phyloP scores from a whole-genome alignment of 2,797 vertebrate species.

The Anguilla obscura region DNA sequence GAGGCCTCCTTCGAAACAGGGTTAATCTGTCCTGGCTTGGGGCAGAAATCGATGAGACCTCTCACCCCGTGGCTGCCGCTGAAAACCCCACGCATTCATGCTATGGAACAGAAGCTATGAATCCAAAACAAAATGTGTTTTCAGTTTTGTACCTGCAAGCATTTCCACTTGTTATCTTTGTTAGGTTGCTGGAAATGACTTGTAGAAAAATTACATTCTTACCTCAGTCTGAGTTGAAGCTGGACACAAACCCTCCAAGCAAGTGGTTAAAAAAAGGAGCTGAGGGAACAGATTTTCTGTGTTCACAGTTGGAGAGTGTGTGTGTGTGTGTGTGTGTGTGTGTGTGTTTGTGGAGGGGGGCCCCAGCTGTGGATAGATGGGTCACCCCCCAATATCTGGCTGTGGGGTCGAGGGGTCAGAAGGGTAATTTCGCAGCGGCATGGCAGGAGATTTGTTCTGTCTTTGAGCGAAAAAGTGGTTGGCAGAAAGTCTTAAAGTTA shows the following conservation, averaged over 20 bases:
- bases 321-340: not conserved
- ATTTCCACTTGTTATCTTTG: conserved; percentile 27
- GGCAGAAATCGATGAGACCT: not conserved
- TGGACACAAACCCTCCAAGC: not conserved
- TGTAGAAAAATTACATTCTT: not conserved
- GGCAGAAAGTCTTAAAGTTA: not conserved
- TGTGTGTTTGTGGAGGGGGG: no score
- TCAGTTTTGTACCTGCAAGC: not conserved
- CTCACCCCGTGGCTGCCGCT: conserved; percentile 12
- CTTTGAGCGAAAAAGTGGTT: not conserved
- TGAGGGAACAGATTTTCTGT: not conserved
- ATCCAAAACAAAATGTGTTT: not conserved
- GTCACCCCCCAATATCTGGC: not conserved
- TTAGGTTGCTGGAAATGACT: conserved; percentile 22
- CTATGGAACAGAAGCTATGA: conserved; percentile 21
- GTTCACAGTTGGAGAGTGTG: conserved; percentile 11
- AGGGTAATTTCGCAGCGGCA: no score
- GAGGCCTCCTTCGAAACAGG: not conserved
- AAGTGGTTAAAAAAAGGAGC: not conserved
- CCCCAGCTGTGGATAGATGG: not conserved
- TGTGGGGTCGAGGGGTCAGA: no score
- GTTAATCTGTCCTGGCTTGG: not conserved
- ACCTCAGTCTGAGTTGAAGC: not conserved
- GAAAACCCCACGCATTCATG: conserved; percentile 1
- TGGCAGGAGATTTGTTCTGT: not conserved